Evolutionary conservation across 2,113 vertebrate genomes (phyloP).

Genomic region (Loxodonta africana): DNA sequence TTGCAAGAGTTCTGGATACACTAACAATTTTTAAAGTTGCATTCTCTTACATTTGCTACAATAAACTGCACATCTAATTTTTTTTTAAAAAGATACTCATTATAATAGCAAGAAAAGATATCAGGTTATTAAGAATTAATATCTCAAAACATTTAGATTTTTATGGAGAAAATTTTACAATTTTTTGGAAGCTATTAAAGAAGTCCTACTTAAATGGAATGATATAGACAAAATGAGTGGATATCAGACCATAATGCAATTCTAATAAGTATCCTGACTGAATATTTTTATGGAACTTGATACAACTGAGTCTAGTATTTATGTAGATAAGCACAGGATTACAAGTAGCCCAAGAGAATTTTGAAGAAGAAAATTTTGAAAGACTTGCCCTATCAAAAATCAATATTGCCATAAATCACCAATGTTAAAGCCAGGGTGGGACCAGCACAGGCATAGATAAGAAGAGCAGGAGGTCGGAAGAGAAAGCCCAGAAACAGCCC

Average conservation of each 20-base stretch:
- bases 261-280: background rate
- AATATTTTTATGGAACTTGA: background rate
- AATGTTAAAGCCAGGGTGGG: rapidly evolving
- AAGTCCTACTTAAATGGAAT: background rate
- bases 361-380: background rate
- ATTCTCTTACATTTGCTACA: background rate
- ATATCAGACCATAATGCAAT: background rate
- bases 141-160: background rate
- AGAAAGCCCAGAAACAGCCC: background rate
- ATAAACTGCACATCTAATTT: background rate
- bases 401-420: background rate
- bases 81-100: background rate
- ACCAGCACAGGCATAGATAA: rapidly evolving
- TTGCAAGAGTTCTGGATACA: background rate
- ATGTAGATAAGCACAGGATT: background rate
- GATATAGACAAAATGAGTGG: background rate
- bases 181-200: background rate
- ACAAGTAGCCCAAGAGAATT: background rate
- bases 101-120: background rate
- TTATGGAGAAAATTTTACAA: background rate
- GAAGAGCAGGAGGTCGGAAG: too few species aligned
- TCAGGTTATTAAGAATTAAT: too few species aligned
- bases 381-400: background rate
- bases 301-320: background rate
- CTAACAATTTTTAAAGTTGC: background rate